These are phyloP conservation scores for Xestia rhomboidea DNA, from an alignment of 2,888 invertebrate genomes.

Conservation along the genomic window DNA sequence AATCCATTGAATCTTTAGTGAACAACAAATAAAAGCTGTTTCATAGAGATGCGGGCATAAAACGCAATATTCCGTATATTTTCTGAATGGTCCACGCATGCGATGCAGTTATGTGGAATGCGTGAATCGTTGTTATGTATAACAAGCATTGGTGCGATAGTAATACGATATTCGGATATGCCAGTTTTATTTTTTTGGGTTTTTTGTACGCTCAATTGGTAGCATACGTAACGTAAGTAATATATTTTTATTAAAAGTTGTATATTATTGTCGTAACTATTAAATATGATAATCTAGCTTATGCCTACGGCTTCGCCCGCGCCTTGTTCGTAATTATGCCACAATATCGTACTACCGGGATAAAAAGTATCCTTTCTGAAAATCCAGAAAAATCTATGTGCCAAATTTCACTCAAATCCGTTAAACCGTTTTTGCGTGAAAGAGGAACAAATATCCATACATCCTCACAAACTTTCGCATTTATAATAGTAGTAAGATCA, in stretches of 20 bases:
- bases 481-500: too few relatives aligned
- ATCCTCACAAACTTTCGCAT: too few relatives aligned
- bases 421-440: too few relatives aligned
- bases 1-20: conserved; percentile 84
- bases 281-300: not conserved
- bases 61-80: conserved; percentile 77
- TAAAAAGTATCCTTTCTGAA: too few relatives aligned
- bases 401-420: too few relatives aligned
- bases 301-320: too few relatives aligned
- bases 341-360: too few relatives aligned
- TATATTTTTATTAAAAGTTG: not conserved
- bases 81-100: conserved; percentile 69
- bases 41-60: conserved; percentile 73
- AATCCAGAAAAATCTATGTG: too few relatives aligned
- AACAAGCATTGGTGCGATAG: conserved; percentile 49
- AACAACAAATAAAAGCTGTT: conserved; percentile 78
- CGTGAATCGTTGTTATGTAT: conserved; percentile 59
- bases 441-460: too few relatives aligned
- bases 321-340: too few relatives aligned
- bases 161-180: conserved; percentile 21
- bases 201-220: not conserved
- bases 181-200: not conserved
- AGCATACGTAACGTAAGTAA: not conserved
- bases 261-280: not conserved
- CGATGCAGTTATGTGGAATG: conserved; percentile 62